Conservation (phyloP, 2,113 vertebrate genomes). For the Capreolus pygargus region DNA sequence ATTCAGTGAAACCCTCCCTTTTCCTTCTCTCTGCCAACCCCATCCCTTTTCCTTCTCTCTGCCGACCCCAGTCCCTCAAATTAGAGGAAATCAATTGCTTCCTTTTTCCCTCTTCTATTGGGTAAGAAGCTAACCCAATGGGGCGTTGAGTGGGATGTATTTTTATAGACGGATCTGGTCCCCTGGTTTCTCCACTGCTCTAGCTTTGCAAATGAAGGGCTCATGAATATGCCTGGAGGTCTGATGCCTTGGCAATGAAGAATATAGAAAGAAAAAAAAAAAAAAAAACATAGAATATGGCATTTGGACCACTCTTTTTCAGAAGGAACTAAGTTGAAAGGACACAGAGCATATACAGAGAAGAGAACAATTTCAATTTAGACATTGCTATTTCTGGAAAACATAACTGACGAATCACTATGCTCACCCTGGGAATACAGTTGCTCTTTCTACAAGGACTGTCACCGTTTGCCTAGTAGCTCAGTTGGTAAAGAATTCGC, state of each 20-base stretch:
- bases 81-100: neutral
- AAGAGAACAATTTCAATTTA: neutral
- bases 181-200: neutral
- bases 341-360: neutral
- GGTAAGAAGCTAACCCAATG: neutral
- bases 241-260: neutral
- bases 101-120: neutral
- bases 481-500: neutral
- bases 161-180: neutral
- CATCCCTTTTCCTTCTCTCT: neutral
- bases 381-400: neutral
- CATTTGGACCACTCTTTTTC: neutral
- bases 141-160: accelerated
- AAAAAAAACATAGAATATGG: neutral
- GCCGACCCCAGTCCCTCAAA: neutral
- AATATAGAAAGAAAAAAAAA: neutral
- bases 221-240: neutral
- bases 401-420: neutral
- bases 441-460: neutral
- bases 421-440: neutral
- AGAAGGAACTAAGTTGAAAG: neutral
- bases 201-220: neutral
- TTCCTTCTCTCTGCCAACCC: neutral
- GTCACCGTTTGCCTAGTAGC: neutral
- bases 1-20: neutral